These are phyloP conservation scores for Phocoena phocoena DNA, from an alignment of 2,113 vertebrate genomes.

Conservation along the genomic window DNA sequence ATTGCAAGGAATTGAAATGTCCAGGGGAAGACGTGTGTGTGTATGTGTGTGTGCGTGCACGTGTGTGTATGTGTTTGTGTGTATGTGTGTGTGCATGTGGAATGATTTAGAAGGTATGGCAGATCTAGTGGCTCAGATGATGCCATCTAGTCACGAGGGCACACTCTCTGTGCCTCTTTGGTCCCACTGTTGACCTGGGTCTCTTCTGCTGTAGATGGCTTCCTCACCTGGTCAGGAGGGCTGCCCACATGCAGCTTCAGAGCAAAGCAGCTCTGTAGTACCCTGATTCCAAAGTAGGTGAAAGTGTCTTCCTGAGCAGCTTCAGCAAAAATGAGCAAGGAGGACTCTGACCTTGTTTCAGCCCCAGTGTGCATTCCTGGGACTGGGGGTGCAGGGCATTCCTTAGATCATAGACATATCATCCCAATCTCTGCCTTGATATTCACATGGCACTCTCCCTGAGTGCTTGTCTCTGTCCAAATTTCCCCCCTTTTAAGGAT, in stretches of 20 bases:
- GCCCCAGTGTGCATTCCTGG: background rate
- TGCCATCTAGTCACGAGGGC: background rate
- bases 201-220: background rate
- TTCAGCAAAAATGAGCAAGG: background rate
- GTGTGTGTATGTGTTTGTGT: too few species aligned
- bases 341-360: background rate
- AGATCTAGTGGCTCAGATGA: background rate
- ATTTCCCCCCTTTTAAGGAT: background rate
- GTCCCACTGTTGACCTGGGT: background rate
- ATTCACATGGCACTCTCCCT: background rate
- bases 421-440: background rate
- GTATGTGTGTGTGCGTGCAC: too few species aligned
- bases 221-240: background rate
- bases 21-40: rapidly evolving
- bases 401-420: background rate
- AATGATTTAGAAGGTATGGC: background rate
- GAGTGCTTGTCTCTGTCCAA: background rate
- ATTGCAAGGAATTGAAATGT: background rate
- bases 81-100: too few species aligned
- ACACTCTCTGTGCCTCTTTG: background rate
- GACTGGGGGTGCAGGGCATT: background rate
- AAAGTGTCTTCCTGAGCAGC: background rate
- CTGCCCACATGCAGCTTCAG: background rate
- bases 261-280: background rate
- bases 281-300: background rate